Conservation (phyloP, 2,113 vertebrate species). For the Atractosteus spatula region DNA sequence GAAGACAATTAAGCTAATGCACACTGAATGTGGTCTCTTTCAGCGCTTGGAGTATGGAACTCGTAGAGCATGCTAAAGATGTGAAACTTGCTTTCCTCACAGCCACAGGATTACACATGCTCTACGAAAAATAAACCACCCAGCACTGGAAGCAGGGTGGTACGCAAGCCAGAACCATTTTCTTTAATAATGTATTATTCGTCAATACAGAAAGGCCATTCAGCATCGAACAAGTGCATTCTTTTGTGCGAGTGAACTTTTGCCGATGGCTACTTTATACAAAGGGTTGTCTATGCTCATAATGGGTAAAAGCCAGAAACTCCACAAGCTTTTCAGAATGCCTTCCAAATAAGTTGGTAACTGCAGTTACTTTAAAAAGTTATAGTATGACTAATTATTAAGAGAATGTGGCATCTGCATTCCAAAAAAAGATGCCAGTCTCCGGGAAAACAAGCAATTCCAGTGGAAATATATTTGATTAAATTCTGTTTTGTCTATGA, state of each 20-base stretch:
- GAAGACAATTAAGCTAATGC: no score
- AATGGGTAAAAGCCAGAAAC: conserved; percentile 34
- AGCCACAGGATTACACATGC: background rate
- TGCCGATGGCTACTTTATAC: conserved; percentile 41
- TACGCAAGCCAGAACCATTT: conserved; percentile 13
- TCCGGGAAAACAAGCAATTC: no score
- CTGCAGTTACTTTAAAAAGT: no score
- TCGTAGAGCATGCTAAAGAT: background rate
- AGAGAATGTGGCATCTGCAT: no score
- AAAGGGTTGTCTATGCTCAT: conserved; percentile 34
- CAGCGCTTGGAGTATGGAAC: background rate
- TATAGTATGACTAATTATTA: no score
- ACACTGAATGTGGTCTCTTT: background rate
- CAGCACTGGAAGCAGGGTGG: background rate
- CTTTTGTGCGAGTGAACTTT: conserved; percentile 29
- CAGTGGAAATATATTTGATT: no score
- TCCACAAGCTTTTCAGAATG: conserved; percentile 23
- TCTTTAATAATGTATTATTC: conserved; percentile 34
- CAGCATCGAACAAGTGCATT: conserved; percentile 40
- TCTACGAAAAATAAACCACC: background rate
- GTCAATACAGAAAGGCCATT: conserved; percentile 43
- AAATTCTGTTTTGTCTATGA: no score
- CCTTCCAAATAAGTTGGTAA: no score
- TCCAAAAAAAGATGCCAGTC: no score
- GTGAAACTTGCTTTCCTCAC: background rate